Conservation (phyloP, 2,797 vertebrate species). For the Notamacropus eugenii region DNA sequence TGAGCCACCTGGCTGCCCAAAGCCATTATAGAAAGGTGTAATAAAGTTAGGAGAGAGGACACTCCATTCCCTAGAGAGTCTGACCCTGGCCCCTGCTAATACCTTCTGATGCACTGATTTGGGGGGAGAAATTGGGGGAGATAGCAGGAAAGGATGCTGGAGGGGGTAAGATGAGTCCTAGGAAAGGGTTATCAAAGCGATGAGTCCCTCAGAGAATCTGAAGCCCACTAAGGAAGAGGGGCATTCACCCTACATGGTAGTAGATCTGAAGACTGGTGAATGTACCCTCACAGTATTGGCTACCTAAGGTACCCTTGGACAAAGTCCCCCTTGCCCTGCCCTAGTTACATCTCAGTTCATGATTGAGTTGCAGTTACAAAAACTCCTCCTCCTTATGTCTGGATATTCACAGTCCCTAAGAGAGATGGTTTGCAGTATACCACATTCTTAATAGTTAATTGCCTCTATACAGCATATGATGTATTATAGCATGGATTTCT, state of each 20-base stretch:
- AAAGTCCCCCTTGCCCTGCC: neutral
- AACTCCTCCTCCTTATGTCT: neutral
- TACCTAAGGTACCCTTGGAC: neutral
- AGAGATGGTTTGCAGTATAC: neutral
- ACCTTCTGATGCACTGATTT: neutral
- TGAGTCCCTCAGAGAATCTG: neutral
- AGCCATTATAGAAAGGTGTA: neutral
- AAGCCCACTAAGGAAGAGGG: neutral
- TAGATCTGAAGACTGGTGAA: neutral
- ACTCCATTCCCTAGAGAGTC: neutral
- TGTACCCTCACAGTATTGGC: neutral
- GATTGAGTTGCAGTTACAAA: neutral
- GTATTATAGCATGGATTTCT: neutral
- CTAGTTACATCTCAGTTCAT: neutral
- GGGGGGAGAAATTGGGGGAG: neutral
- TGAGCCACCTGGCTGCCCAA: neutral
- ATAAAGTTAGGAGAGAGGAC: neutral
- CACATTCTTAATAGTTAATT: fast-evolving
- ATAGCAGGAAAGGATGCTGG: neutral
- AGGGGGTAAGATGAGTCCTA: neutral
- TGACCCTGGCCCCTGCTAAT: neutral
- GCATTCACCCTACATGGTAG: neutral
- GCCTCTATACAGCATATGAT: neutral
- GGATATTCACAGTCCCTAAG: conserved; percentile 12
- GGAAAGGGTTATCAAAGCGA: neutral